phyloP scores from a whole-genome alignment of 2,113 vertebrate genomes.

The Calonectris borealis region DNA sequence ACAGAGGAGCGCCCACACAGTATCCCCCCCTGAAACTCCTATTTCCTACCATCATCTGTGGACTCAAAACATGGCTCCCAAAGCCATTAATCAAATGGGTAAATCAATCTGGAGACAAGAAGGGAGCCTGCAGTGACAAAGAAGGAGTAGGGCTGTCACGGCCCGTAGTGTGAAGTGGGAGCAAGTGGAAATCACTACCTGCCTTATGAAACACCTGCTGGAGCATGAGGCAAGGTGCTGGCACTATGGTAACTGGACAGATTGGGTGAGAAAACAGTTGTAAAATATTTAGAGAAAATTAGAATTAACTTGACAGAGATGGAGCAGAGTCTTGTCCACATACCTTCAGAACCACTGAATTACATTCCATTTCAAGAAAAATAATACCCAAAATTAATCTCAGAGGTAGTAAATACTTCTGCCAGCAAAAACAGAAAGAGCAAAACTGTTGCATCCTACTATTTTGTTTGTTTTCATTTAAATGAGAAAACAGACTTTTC shows the following conservation, averaged over 20 bases:
- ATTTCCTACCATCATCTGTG: background rate
- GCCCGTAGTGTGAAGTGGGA: fast-evolving
- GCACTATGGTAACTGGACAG: background rate
- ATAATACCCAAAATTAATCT: background rate
- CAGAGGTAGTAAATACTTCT: background rate
- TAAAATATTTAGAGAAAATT: background rate
- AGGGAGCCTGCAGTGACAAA: background rate
- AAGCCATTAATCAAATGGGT: background rate
- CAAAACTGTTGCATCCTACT: background rate
- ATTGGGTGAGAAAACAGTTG: background rate
- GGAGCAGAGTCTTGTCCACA: background rate
- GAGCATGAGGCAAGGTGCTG: background rate
- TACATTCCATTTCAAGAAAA: background rate
- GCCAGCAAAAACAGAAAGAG: background rate
- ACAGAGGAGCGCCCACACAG: fast-evolving
- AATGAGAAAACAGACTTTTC: background rate
- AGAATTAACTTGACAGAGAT: background rate
- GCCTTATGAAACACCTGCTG: background rate
- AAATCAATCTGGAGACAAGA: background rate
- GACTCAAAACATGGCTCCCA: background rate
- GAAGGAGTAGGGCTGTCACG: fast-evolving
- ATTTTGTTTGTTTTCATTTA: background rate
- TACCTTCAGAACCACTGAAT: background rate
- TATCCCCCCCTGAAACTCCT: background rate
- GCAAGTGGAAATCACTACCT: background rate